Evolutionary conservation across 2,797 vertebrate species (phyloP), one percentile per base, ranked within the genome.

Genomic region (Diplodus sargus): DNA sequence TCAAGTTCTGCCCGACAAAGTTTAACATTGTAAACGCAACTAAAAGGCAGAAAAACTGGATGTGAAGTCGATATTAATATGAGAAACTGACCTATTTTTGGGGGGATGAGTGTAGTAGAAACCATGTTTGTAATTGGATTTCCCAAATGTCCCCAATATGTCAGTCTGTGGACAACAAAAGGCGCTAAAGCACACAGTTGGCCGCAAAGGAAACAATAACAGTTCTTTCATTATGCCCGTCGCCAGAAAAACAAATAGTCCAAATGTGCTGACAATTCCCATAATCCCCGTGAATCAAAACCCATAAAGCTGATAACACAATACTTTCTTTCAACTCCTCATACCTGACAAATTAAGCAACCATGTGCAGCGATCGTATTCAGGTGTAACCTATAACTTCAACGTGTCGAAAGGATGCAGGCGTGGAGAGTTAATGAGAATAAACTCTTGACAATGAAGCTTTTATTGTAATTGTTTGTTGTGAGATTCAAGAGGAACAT

Each of bases 61-160:
- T 47, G 61, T 70, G n/a, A n/a, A 58, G 3, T 20, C 39, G 64
- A 15, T 53, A 22, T n/a, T 45, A 30, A 34, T 28, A 17, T 5
- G 4, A 39, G 56, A 49, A 25, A 23, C 4, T 0, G 18, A n/a
- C 25, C 43, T 60, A 6, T 42, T 42, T 84, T 57, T 48, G 7
- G 30, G 7, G 34, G 42, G 16, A 65, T n/a, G 56, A 45, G 11
- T 67, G 14, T 47, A 23, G 25, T 48, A 42, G 58, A 34, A 23
- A 11, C 34, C 34, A 47, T 34, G 28, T 52, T 61, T 60, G 23
- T 66, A 17, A 20, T 53, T 42, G 34, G 56, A 39, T 74, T 45
- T n/a, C 23, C 60, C 25, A 52, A 68, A 81, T 73, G 59, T 54
- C 34, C 75, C 59, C 71, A 67, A 59, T 61, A 70, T 67, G 71